A percentile compares a stretch with the other conserved stretches of the same genome.
Conservation (phyloP, 2,888 invertebrate species). For the Salticus scenicus region DNA sequence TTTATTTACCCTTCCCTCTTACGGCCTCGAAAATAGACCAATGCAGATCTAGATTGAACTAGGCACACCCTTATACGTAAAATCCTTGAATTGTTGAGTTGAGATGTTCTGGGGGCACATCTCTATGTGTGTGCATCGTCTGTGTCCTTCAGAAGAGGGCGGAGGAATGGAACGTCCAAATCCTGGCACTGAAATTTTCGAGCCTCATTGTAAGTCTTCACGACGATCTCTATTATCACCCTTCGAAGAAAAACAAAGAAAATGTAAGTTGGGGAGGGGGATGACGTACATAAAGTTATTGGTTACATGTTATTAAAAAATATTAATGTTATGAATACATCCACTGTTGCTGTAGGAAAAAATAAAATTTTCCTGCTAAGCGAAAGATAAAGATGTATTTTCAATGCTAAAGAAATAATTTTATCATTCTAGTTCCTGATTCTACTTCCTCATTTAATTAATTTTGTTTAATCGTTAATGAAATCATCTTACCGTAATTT, state of each 20-base stretch:
- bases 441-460: too few species aligned
- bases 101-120: background rate
- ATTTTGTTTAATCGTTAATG: too few species aligned
- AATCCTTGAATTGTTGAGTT: background rate
- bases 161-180: background rate
- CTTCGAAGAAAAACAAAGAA: background rate
- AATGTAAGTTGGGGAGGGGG: background rate
- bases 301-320: too few species aligned
- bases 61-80: background rate
- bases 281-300: too few species aligned
- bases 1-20: background rate
- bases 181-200: constrained; percentile 13
- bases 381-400: too few species aligned
- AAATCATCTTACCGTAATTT: too few species aligned
- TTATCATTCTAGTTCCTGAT: too few species aligned
- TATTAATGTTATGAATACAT: too few species aligned
- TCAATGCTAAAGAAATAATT: too few species aligned
- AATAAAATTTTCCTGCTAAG: too few species aligned
- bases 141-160: constrained; percentile 29
- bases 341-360: too few species aligned
- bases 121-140: background rate
- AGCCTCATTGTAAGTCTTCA: background rate
- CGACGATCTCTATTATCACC: background rate
- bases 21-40: constrained; percentile 2
- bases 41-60: background rate